Evolutionary conservation across 2,888 invertebrate genomes (phyloP).

Genomic region (Pycnomerus fuliginosus): DNA sequence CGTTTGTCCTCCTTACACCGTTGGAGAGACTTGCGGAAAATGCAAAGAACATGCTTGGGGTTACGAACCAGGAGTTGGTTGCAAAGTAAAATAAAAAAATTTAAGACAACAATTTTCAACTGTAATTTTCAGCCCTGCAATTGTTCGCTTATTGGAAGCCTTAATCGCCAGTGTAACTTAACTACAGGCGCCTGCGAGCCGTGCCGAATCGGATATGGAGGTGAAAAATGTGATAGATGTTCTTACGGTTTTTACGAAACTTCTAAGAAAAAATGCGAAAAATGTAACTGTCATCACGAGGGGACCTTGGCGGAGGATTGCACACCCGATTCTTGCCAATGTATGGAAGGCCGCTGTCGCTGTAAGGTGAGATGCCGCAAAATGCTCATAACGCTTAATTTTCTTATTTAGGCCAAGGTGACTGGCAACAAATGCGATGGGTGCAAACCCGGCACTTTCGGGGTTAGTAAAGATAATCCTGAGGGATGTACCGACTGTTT

Average conservation of each 20-base stretch:
- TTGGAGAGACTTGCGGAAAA: conserved; percentile 77
- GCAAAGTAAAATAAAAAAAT: conserved; percentile 62
- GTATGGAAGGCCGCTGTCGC: conserved; percentile 81
- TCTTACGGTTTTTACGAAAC: conserved; percentile 83
- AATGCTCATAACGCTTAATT: not conserved
- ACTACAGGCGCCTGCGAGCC: conserved; percentile 71
- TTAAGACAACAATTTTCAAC: too few species aligned
- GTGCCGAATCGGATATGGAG: conserved; percentile 74
- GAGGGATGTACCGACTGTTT: conserved; percentile 94
- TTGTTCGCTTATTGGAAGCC: conserved; percentile 71
- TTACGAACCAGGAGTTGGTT: conserved; percentile 73
- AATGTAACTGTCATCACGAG: conserved; percentile 78
- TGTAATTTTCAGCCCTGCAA: conserved; percentile 59
- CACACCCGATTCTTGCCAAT: conserved; percentile 64
- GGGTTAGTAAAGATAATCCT: conserved; percentile 73
- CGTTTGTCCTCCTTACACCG: conserved; percentile 84
- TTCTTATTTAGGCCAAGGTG: conserved; percentile 67
- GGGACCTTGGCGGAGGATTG: conserved; percentile 60
- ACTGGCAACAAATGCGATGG: conserved; percentile 80
- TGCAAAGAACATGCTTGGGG: conserved; percentile 83
- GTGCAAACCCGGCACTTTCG: conserved; percentile 86
- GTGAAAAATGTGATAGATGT: conserved; percentile 79
- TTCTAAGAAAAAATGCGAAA: conserved; percentile 84
- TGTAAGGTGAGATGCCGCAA: conserved; percentile 68
- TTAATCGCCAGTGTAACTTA: conserved; percentile 66